These are phyloP conservation scores for Coleophora flavipennella DNA, from an alignment of 2,888 invertebrate species.

Conservation along the genomic window DNA sequence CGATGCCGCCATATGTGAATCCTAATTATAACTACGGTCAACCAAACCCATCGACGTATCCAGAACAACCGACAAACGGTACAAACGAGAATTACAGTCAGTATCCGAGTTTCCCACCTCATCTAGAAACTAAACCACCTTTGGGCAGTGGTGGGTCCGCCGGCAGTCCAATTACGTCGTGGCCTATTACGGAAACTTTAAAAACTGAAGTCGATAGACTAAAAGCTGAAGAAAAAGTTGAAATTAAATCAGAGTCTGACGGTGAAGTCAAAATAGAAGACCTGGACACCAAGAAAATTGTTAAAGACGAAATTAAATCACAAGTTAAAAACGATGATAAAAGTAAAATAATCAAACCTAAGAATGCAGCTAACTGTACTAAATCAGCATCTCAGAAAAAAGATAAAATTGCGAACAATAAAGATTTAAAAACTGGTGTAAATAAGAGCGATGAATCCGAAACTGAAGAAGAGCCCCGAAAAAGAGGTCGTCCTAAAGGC, in stretches of 20 bases:
- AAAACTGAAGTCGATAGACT: constrained; percentile 60
- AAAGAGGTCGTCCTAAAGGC: constrained; percentile 41
- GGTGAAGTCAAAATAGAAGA: constrained; percentile 68
- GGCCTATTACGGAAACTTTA: constrained; percentile 54
- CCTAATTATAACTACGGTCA: constrained; percentile 40
- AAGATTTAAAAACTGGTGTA: constrained; percentile 25
- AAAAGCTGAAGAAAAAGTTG: constrained; percentile 57
- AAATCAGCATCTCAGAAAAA: constrained; percentile 21
- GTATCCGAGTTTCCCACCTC: constrained; percentile 41
- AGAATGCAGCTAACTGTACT: constrained; percentile 18
- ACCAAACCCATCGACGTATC: constrained; percentile 31
- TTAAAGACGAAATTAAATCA: constrained; percentile 44
- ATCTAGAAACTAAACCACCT: constrained; percentile 54
- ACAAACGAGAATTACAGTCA: constrained; percentile 37
- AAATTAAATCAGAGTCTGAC: constrained; percentile 66
- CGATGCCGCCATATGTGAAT: constrained; percentile 29
- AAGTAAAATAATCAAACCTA: constrained; percentile 16
- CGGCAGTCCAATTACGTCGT: constrained; percentile 51
- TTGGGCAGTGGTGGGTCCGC: constrained; percentile 50
- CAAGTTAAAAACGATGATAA: constrained; percentile 16
- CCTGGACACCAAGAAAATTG: constrained; percentile 62
- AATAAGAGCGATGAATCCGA: constrained; percentile 41
- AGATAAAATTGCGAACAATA: constrained; percentile 25
- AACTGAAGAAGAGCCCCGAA: constrained; percentile 43
- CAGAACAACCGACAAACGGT: constrained; percentile 27